phyloP scores from a whole-genome alignment of 1,140 invertebrate species.

The Ooceraea biroi region DNA sequence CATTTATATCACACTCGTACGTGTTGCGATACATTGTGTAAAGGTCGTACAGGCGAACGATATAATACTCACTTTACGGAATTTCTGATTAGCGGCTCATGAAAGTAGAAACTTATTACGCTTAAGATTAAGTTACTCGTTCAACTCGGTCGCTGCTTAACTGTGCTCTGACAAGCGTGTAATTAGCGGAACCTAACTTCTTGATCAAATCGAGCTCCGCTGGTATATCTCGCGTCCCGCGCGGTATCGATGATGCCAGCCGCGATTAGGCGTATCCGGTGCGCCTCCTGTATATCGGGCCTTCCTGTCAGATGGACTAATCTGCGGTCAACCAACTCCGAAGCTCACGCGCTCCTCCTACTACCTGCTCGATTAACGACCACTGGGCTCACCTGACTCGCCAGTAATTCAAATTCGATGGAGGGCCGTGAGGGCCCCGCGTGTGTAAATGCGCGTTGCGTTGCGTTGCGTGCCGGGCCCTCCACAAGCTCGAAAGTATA shows the following conservation, averaged over 20 bases:
- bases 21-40: not conserved
- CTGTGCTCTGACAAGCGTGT: constrained; percentile 17
- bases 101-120: not conserved
- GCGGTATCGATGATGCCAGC: constrained; percentile 42
- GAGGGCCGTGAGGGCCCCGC: constrained; percentile 33
- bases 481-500: constrained; percentile 57
- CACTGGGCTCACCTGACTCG: constrained; percentile 62
- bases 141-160: not conserved
- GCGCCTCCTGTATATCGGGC: constrained; percentile 22
- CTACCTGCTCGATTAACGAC: constrained; percentile 63
- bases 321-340: constrained; percentile 48
- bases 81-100: not conserved
- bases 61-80: not conserved
- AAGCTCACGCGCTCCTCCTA: constrained; percentile 57
- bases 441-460: constrained; percentile 40
- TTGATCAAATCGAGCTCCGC: constrained; percentile 33
- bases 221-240: not conserved
- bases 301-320: constrained; percentile 55
- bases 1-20: no score
- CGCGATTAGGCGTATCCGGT: constrained; percentile 44
- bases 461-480: constrained; percentile 55
- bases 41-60: not conserved
- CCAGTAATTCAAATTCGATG: constrained; percentile 71
- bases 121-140: constrained; percentile 10
- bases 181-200: constrained; percentile 44